Evolutionary conservation across 2,797 vertebrate species (phyloP).

Genomic region (Todus mexicanus): DNA sequence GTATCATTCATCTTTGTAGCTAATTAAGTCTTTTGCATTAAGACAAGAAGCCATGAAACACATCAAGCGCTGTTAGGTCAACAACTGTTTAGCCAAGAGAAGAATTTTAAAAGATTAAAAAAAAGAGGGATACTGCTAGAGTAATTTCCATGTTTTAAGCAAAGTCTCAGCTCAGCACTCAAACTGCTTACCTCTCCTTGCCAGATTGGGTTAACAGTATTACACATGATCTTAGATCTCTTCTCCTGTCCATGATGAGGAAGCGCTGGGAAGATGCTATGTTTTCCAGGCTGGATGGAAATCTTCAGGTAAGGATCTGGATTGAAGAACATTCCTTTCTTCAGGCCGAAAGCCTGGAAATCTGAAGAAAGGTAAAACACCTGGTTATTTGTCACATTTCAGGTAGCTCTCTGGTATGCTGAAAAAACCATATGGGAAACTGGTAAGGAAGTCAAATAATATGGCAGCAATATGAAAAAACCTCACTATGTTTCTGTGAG

Average conservation of each 20-base stretch:
- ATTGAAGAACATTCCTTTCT: conserved; percentile 99
- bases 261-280: conserved; percentile 94
- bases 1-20: not conserved
- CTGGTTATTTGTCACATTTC: not conserved
- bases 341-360: conserved; percentile 92
- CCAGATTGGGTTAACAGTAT: conserved; percentile 91
- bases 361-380: conserved; percentile 72
- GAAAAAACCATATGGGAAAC: not conserved
- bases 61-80: not conserved
- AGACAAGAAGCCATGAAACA: not conserved
- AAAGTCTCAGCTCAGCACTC: not conserved
- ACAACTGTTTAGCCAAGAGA: not conserved
- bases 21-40: not conserved
- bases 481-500: not conserved
- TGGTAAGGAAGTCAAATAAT: not conserved
- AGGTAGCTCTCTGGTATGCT: not conserved
- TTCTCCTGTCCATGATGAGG: conserved; percentile 98
- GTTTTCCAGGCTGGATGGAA: conserved; percentile 95
- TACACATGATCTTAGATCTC: conserved; percentile 88
- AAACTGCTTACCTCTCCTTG: conserved; percentile 80
- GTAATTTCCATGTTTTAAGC: not conserved
- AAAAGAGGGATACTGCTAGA: not conserved
- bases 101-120: not conserved
- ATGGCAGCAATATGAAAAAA: not conserved
- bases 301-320: conserved; percentile 98